Evolutionary conservation across 2,797 vertebrate genomes (phyloP), one percentile per base, ranked within the genome.

Genomic region (Lagorchestes hirsutus): DNA sequence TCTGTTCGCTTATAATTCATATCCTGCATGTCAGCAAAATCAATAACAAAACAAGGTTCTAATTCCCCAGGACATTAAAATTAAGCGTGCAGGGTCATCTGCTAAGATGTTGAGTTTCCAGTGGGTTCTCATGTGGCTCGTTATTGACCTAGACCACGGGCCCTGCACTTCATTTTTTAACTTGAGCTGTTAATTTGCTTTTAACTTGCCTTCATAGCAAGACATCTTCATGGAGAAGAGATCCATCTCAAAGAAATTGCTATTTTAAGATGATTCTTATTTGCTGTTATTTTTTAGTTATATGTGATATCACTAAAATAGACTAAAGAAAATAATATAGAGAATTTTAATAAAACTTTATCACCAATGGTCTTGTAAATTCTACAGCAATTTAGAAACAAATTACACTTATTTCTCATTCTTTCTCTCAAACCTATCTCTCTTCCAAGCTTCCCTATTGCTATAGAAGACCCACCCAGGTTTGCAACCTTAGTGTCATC

Each of bases 161-260:
- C 27, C 59, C 34, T 40, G 13, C 18, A 90, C 90, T 95, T 96
- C 52, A 90, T 57, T 95, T 93, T 93, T 27, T 92, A 90, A 54
- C 12, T 50, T 34, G 13, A 50, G 59, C 13, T 57, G 50, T 59
- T 52, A 52, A 5, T 4, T 52, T 52, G 50, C 50, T 52, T 52
- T 52, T 52, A 52, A 52, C 50, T 52, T 52, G 50, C 50, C 5
- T 95, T 31, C 24, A 50, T 12, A 90, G 13, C 28, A 96, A 90
- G 62, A 40, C 87, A 56, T n/a, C 50, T 27, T n/a, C 87, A 11
- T 87, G 22, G 22, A 24, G 57, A 95, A 94, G 27, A 87, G 9
- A 2, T 87, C 8, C 0, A 46, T 11, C 22, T 46, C 2, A 87
- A 46, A 27, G 74, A 87, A 82, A 87, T 27, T 87, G 22, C 9